Base-by-base conservation (phyloP, 2,797 vertebrate genomes). In the Gorsachius magnificus region DNA sequence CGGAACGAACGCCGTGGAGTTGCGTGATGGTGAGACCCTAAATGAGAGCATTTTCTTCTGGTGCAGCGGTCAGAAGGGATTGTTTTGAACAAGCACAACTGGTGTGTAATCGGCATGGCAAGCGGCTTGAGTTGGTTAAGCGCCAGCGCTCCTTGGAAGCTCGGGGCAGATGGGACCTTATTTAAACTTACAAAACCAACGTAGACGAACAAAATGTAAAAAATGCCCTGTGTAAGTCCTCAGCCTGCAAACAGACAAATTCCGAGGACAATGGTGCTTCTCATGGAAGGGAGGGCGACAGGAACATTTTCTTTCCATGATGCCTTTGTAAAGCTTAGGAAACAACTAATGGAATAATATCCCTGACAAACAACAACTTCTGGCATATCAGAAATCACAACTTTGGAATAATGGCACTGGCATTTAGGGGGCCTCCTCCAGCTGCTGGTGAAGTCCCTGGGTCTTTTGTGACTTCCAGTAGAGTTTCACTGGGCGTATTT, bases 161-260 rank as follows among this genome's bases (percentile, higher is more conserved):
- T 96, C 84, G 96, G 94, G 96, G 96, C 95, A 97, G 88, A 80
- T 64, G 82, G 84, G 86, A 97, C 93, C 87, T 90, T 89, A 96
- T 94, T 96, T 91, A 86, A 96, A 97, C 96, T 97, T 97, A 82
- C 94, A 97, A 97, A 97, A 96, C 90, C 88, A 96, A 94, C 16
- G 81, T 91, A 96, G 93, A 96, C 0, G 26, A 96, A 97, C 94
- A 95, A 95, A 97, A 98, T 93, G 95, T 70, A 26, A 97, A 97
- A 97, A 96, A 98, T 96, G 93, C 65, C 87, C 89, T 91, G 93
- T 87, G 90, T 56, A 54, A 74, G 93, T 95, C 93, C 81, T 97
- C 91, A 54, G 76, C 80, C 95, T 95, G 91, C 85, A 72, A 91
- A 89, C 43, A 82, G 87, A 54, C 31, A 65, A 54, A 75, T 85